These are phyloP conservation scores for Peromyscus californicus DNA, from an alignment of 2,113 vertebrate species.

Conservation along the genomic window DNA sequence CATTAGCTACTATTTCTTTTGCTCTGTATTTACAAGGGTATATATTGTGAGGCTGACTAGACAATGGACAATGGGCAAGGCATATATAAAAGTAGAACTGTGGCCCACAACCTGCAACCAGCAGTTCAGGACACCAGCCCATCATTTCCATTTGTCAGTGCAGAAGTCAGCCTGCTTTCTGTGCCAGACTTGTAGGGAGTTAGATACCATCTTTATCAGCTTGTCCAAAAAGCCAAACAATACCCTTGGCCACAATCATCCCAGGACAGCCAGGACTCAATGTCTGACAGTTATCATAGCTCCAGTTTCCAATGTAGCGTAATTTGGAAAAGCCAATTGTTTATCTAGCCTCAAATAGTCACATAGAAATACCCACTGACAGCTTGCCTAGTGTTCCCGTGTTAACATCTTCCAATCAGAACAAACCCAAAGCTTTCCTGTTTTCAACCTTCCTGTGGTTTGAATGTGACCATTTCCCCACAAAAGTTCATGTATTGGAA, in stretches of 20 bases:
- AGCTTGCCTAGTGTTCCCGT: accelerated
- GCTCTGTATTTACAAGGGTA: not conserved
- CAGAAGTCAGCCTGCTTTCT: not conserved
- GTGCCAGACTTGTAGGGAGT: not conserved
- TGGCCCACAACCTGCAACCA: not conserved
- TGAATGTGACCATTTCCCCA: not conserved
- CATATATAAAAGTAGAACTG: not conserved
- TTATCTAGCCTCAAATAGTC: accelerated
- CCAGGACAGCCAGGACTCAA: not conserved
- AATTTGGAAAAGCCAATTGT: not conserved
- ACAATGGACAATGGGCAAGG: not conserved
- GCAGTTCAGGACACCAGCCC: not conserved
- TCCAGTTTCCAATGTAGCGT: not conserved
- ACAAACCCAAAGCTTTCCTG: not conserved
- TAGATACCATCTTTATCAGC: not conserved
- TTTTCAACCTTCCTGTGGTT: not conserved
- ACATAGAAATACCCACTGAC: too few relatives aligned
- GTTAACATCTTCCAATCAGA: not conserved
- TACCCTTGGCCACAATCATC: not conserved
- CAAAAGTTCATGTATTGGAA: not conserved
- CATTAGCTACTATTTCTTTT: not conserved
- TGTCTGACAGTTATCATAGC: not conserved
- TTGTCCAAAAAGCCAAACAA: not conserved
- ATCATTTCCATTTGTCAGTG: not conserved
- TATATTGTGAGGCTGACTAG: not conserved